Evolutionary conservation across 2,888 invertebrate genomes (phyloP), one percentile per base, ranked within the genome.

Genomic region (Caenorhabditis sulstoni): DNA sequence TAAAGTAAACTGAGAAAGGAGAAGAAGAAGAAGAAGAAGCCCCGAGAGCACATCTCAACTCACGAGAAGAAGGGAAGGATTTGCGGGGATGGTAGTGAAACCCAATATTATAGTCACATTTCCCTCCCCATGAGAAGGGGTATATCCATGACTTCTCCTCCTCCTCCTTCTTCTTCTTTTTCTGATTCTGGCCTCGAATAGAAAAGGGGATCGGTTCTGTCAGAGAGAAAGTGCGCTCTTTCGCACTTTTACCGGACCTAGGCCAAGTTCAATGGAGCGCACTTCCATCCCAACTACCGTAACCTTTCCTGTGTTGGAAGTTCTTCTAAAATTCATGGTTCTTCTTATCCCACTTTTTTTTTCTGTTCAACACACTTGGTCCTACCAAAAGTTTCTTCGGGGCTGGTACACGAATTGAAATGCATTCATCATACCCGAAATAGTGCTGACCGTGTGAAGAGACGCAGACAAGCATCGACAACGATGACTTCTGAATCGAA

Each of bases 91-190:
- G 58, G 53, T 41, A 47, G 71, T 71, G 71, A 71, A 71, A 71
- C 71, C 71, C 71, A 71, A 71, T 71, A 71, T 71, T 71, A 64
- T 71, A 71, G 71, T 71, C 71, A 71, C 71, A 64, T 64, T 41
- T 55, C 37, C 55, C 39, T 45, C 47, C 9, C 29, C 29, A 29
- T 29, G 29, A 29, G 29, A 29, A 29, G 29, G 29, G 55, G 70
- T 47, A 62, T 71, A 71, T 71, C 62, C 71, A 71, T 71, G 71
- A 71, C 71, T 71, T 71, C 41, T 49, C 23, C 23, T 20, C 22
- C 29, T 29, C 29, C 29, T 29, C 29, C 29, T 29, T 41, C 41
- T 29, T 29, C 29, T 29, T 29, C n/a, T n/a, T n/a, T n/a, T n/a
- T n/a, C n/a, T n/a, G n/a, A n/a, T n/a, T n/a, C n/a, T 39, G n/a